Evolutionary conservation across 1,140 invertebrate species (phyloP).

Genomic region (Ephestia elutella): DNA sequence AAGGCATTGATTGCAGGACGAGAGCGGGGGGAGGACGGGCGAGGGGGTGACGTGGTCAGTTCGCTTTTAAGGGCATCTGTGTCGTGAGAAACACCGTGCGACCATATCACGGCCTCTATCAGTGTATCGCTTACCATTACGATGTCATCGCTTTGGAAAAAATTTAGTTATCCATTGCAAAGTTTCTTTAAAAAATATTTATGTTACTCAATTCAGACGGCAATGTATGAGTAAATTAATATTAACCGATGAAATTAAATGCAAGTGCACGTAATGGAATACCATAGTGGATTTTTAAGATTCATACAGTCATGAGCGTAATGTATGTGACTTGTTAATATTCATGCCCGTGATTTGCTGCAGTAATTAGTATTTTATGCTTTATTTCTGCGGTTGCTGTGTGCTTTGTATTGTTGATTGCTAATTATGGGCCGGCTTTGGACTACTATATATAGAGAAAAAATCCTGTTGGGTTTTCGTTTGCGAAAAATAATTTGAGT

Average conservation of each 20-base stretch:
- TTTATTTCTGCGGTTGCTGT: background rate
- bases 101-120: constrained; percentile 13
- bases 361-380: constrained; percentile 1
- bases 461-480: too few species aligned
- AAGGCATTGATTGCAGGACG: constrained; percentile 20
- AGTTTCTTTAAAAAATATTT: background rate
- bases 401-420: background rate
- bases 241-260: background rate
- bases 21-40: constrained; percentile 11
- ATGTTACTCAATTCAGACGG: background rate
- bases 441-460: too few species aligned
- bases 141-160: background rate
- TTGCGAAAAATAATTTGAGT: too few species aligned
- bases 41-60: constrained; percentile 12
- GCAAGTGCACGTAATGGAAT: constrained; percentile 7
- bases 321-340: constrained; percentile 11
- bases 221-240: background rate
- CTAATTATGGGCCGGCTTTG: background rate
- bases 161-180: constrained; percentile 6
- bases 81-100: constrained; percentile 47
- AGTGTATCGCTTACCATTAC: background rate
- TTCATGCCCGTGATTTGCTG: constrained; percentile 7
- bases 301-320: constrained; percentile 13
- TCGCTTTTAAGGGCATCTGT: constrained; percentile 38
- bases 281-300: constrained; percentile 19